Evolutionary conservation across 2,888 invertebrate genomes (phyloP).

Genomic region (Napeogenes inachia): DNA sequence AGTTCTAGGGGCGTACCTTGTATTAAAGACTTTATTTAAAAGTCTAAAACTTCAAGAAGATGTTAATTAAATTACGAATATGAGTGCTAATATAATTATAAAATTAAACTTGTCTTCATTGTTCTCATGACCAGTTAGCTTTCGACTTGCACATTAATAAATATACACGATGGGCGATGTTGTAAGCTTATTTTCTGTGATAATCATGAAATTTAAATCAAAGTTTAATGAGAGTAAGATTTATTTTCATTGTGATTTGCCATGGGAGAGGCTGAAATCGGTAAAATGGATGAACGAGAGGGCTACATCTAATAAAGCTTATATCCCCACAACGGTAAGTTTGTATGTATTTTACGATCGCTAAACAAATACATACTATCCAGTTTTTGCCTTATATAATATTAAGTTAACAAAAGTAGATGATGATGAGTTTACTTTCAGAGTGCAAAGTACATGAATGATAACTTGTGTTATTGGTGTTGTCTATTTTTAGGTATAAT

Average conservation of each 20-base stretch:
- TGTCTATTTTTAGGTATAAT: constrained; percentile 1
- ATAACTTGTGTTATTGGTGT: background rate
- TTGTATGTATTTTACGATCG: too few relatives aligned
- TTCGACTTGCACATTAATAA: constrained; percentile 40
- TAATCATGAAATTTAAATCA: constrained; percentile 75
- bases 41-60: constrained; percentile 41
- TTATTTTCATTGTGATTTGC: constrained; percentile 66
- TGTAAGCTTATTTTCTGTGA: constrained; percentile 73
- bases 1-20: constrained; percentile 29
- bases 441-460: background rate
- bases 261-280: constrained; percentile 64
- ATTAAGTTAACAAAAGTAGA: constrained; percentile 1
- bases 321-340: constrained; percentile 86
- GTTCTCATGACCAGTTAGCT: constrained; percentile 65
- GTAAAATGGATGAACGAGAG: constrained; percentile 89
- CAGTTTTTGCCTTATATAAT: background rate
- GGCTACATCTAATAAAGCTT: constrained; percentile 86
- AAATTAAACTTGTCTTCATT: constrained; percentile 47
- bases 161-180: constrained; percentile 62
- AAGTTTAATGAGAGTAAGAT: constrained; percentile 71
- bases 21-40: constrained; percentile 26
- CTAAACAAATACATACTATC: constrained; percentile 1
- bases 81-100: constrained; percentile 51
- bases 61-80: constrained; percentile 60
- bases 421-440: background rate